Percentiles rank a stretch among this genome's conserved stretches.
phyloP scores from a whole-genome alignment of 2,888 invertebrate genomes.

The Agonopterix alstromeriana region DNA sequence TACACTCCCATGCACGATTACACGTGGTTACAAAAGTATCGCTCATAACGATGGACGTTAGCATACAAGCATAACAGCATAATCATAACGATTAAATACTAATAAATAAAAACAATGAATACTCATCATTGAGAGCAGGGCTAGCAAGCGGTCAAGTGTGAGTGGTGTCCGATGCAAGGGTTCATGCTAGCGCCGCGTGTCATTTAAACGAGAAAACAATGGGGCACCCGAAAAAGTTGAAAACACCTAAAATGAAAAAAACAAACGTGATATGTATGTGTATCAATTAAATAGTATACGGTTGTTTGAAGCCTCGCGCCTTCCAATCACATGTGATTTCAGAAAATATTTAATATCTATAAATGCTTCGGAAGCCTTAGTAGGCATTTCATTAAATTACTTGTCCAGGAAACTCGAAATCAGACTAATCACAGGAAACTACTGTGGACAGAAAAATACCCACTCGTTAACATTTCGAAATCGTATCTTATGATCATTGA shows the following conservation, averaged over 20 bases:
- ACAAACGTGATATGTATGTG: constrained; percentile 69
- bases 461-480: too few species aligned
- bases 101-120: constrained; percentile 69
- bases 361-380: too few species aligned
- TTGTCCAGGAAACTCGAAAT: too few species aligned
- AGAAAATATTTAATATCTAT: too few species aligned
- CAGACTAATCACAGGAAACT: too few species aligned
- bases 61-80: too few species aligned
- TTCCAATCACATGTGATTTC: constrained; percentile 8
- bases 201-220: constrained; percentile 77
- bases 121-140: constrained; percentile 74
- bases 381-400: too few species aligned
- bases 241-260: constrained; percentile 76
- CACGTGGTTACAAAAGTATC: too few species aligned
- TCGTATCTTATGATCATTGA: too few species aligned
- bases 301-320: constrained; percentile 34
- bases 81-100: constrained; percentile 18
- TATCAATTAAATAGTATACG: constrained; percentile 22
- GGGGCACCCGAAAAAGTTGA: constrained; percentile 77
- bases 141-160: constrained; percentile 63
- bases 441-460: too few species aligned
- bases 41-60: too few species aligned
- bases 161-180: constrained; percentile 48
- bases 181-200: constrained; percentile 61
- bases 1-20: too few species aligned